A percentile compares a stretch with the other conserved stretches of the same genome.
Evolutionary conservation across 2,888 invertebrate species (phyloP).

Genomic region (Brachyptera risi): DNA sequence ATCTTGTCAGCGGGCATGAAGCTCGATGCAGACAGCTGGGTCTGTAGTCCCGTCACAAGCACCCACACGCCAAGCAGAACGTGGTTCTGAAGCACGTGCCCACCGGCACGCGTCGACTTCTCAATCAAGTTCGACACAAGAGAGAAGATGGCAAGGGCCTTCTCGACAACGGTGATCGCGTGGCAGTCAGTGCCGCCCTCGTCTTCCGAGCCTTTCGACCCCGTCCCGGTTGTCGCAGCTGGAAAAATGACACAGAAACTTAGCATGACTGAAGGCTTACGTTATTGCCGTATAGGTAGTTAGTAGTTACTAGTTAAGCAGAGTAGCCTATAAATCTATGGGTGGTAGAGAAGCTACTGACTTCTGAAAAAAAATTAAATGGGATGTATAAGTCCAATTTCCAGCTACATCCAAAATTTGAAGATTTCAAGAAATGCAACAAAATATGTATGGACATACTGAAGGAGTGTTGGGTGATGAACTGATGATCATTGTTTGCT

Average conservation of each 20-base stretch:
- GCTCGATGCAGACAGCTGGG: slow-evolving; percentile 65
- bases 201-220: slow-evolving; percentile 47
- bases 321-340: no score
- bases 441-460: no score
- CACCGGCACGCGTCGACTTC: slow-evolving; percentile 80
- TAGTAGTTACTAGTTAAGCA: no score
- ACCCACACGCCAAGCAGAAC: slow-evolving; percentile 86
- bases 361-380: neutral
- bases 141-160: slow-evolving; percentile 80
- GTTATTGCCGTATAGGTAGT: no score
- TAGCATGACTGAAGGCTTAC: no score
- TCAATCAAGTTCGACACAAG: slow-evolving; percentile 76
- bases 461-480: no score
- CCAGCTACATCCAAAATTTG: neutral
- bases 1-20: slow-evolving; percentile 40
- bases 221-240: slow-evolving; percentile 42
- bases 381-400: neutral
- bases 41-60: slow-evolving; percentile 79
- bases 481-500: no score
- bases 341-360: neutral
- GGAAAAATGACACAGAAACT: no score
- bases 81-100: slow-evolving; percentile 86
- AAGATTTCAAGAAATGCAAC: neutral
- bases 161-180: slow-evolving; percentile 80
- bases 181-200: slow-evolving; percentile 80